Evolutionary conservation across 2,888 invertebrate genomes (phyloP).

Genomic region (Acheta domesticus): DNA sequence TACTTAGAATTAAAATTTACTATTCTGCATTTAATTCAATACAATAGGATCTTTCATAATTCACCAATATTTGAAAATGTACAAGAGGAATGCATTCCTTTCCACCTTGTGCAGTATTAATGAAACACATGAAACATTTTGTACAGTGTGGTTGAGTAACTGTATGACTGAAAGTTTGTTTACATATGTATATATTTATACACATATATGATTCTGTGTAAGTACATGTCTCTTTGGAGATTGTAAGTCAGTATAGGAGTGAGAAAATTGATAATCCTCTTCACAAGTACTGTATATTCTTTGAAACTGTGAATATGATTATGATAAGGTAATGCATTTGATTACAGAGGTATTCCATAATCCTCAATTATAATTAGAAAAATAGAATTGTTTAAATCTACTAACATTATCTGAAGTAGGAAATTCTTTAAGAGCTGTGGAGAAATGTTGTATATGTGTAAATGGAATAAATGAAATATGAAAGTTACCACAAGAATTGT

Average conservation of each 20-base stretch:
- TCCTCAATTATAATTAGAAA: neutral
- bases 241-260: neutral
- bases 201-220: slow-evolving; percentile 1
- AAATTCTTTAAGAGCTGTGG: neutral
- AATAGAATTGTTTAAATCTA: neutral
- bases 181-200: slow-evolving; percentile 10
- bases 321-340: neutral
- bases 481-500: neutral
- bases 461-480: neutral
- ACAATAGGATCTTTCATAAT: neutral
- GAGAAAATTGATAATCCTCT: neutral
- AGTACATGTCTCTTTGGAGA: slow-evolving; percentile 7
- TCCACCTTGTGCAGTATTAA: slow-evolving; percentile 8
- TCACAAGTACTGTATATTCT: slow-evolving; percentile 4
- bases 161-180: slow-evolving; percentile 18
- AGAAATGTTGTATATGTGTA: neutral
- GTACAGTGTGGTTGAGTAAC: neutral
- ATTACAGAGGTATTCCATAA: neutral
- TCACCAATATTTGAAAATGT: slow-evolving; percentile 18
- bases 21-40: neutral
- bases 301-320: neutral
- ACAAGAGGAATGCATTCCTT: slow-evolving; percentile 12
- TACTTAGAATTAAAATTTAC: neutral
- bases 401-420: neutral
- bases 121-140: neutral